phyloP scores from a whole-genome alignment of 2,113 vertebrate species.

The Thunnus thynnus region DNA sequence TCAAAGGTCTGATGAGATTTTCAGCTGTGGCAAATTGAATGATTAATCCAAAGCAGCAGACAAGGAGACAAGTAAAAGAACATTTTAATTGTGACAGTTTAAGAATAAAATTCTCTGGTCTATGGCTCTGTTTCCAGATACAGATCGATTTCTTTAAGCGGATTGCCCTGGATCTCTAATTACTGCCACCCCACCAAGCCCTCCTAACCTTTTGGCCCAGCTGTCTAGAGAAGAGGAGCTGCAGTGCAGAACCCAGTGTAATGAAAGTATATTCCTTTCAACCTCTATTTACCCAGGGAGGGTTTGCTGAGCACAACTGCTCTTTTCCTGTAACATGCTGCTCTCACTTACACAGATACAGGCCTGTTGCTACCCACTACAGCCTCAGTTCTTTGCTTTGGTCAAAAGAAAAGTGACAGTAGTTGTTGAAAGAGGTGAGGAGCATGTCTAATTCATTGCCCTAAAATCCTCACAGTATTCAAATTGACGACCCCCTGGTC shows the following conservation, averaged over 20 bases:
- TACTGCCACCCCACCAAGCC: conserved; percentile 56
- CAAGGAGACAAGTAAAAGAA: conserved; percentile 14
- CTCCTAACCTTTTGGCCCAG: conserved; percentile 57
- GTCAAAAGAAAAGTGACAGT: conserved; percentile 1
- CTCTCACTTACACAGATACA: conserved; percentile 26
- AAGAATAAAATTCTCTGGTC: conserved; percentile 38
- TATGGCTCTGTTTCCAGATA: conserved; percentile 32
- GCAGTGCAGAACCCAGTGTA: conserved; percentile 46
- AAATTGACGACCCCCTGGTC: neutral
- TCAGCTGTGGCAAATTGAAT: conserved; percentile 50
- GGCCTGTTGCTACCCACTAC: conserved; percentile 6
- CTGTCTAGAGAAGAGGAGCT: conserved; percentile 62
- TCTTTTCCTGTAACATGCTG: conserved; percentile 59
- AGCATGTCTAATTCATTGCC: neutral
- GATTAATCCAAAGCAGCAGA: conserved; percentile 44
- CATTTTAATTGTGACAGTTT: conserved; percentile 45
- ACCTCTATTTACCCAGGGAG: conserved; percentile 71
- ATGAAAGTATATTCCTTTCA: conserved; percentile 70
- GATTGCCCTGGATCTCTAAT: conserved; percentile 67
- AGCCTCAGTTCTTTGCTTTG: neutral
- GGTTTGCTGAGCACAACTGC: conserved; percentile 50
- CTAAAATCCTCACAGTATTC: conserved; percentile 8
- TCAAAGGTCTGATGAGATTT: conserved; percentile 48
- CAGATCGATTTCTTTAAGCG: conserved; percentile 56
- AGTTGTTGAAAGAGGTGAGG: neutral